Conservation (phyloP, 2,888 invertebrate genomes). For the Papilio protenor region DNA sequence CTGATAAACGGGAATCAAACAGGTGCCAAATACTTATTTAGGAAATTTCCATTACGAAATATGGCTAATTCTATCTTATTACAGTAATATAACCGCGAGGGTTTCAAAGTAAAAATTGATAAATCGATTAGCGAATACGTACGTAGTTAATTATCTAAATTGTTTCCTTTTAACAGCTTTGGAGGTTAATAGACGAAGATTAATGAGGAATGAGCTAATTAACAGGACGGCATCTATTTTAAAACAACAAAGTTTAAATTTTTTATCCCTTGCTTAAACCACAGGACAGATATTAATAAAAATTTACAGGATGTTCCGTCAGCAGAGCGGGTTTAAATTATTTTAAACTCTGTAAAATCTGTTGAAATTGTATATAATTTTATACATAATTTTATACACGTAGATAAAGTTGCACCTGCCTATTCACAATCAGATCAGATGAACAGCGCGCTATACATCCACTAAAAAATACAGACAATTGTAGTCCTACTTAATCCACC, state of each 20-base stretch:
- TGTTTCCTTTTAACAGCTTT: slow-evolving; percentile 29
- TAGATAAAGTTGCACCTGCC: neutral
- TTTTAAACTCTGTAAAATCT: neutral
- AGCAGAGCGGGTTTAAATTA: neutral
- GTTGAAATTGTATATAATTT: too few species aligned
- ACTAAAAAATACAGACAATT: neutral
- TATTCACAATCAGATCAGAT: neutral
- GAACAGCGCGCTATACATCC: neutral
- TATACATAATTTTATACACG: too few species aligned
- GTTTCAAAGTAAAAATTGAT: neutral
- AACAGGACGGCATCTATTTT: neutral
- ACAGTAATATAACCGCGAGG: neutral
- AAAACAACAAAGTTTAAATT: neutral
- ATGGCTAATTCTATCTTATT: neutral
- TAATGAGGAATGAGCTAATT: neutral
- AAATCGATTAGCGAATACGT: slow-evolving; percentile 31
- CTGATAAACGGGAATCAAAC: neutral
- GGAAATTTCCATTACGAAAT: slow-evolving; percentile 1
- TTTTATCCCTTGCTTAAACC: neutral
- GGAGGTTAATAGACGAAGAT: slow-evolving; percentile 29
- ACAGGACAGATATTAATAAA: neutral
- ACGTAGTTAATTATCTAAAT: slow-evolving; percentile 47
- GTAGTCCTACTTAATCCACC: slow-evolving; percentile 3
- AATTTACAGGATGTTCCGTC: neutral
- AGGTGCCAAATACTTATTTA: neutral